phyloP scores from a whole-genome alignment of 1,140 invertebrate genomes.

The Calephelis nemesis region DNA sequence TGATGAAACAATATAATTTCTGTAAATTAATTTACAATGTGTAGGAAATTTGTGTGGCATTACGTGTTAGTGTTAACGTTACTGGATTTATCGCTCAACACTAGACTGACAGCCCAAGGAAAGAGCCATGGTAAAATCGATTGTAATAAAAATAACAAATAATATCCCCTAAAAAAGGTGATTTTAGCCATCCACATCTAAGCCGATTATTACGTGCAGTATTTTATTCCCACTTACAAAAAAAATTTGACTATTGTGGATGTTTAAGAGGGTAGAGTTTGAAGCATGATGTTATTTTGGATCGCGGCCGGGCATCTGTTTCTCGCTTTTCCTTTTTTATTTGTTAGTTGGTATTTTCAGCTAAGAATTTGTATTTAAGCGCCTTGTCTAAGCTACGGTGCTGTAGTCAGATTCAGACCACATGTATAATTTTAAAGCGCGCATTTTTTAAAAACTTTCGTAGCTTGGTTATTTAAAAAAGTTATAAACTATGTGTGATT shows the following conservation, averaged over 20 bases:
- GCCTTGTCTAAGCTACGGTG: conserved; percentile 15
- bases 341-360: conserved; percentile 43
- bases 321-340: conserved; percentile 39
- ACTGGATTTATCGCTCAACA: conserved; percentile 67
- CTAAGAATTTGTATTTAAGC: conserved; percentile 12
- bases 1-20: conserved; percentile 49
- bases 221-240: conserved; percentile 1
- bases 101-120: conserved; percentile 68
- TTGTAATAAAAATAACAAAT: conserved; percentile 31
- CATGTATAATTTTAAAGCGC: background rate
- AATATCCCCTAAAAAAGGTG: background rate
- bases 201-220: background rate
- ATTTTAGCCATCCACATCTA: conserved; percentile 7
- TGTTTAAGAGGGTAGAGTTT: conserved; percentile 21
- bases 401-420: background rate
- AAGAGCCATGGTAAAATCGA: conserved; percentile 77
- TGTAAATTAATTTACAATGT: conserved; percentile 56
- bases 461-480: no score
- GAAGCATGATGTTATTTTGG: conserved; percentile 54
- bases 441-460: background rate
- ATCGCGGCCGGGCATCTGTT: conserved; percentile 47
- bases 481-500: no score
- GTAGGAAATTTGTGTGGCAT: conserved; percentile 66
- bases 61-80: conserved; percentile 69
- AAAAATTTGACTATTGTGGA: conserved; percentile 31